Evolutionary conservation across 2,797 vertebrate species (phyloP).

Genomic region (Chloroceryle amazona): DNA sequence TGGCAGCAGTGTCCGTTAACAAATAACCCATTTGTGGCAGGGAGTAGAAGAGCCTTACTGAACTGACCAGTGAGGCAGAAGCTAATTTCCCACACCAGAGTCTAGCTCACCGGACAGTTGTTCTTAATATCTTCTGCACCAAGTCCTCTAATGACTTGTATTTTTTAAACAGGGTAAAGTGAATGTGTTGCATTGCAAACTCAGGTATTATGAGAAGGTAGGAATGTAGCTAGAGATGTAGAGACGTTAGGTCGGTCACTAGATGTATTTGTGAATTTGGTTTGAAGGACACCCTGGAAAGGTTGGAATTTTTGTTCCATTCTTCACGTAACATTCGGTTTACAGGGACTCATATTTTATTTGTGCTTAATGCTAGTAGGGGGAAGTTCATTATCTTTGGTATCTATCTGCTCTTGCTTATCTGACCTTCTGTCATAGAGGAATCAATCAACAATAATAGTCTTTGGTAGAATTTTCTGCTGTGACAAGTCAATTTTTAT

Average conservation of each 20-base stretch:
- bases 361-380: slow-evolving; percentile 78
- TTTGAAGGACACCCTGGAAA: slow-evolving; percentile 84
- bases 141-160: slow-evolving; percentile 86
- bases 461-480: slow-evolving; percentile 71
- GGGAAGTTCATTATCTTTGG: slow-evolving; percentile 72
- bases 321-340: slow-evolving; percentile 73
- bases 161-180: slow-evolving; percentile 98
- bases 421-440: slow-evolving; percentile 69
- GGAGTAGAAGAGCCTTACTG: slow-evolving; percentile 66
- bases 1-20: slow-evolving; percentile 72
- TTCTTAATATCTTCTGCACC: slow-evolving; percentile 83
- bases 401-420: slow-evolving; percentile 68
- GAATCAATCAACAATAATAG: slow-evolving; percentile 73
- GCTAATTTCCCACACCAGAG: slow-evolving; percentile 28
- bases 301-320: slow-evolving; percentile 74
- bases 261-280: slow-evolving; percentile 84
- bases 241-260: slow-evolving; percentile 89
- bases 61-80: slow-evolving; percentile 56
- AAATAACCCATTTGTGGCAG: slow-evolving; percentile 57
- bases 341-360: slow-evolving; percentile 75
- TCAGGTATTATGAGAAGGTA: slow-evolving; percentile 89
- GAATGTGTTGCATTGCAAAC: slow-evolving; percentile 92
- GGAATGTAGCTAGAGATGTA: slow-evolving; percentile 86
- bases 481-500: slow-evolving; percentile 75
- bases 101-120: slow-evolving; percentile 53